Conservation (phyloP, 2,797 vertebrate genomes). For the Lepus oiostolus region DNA sequence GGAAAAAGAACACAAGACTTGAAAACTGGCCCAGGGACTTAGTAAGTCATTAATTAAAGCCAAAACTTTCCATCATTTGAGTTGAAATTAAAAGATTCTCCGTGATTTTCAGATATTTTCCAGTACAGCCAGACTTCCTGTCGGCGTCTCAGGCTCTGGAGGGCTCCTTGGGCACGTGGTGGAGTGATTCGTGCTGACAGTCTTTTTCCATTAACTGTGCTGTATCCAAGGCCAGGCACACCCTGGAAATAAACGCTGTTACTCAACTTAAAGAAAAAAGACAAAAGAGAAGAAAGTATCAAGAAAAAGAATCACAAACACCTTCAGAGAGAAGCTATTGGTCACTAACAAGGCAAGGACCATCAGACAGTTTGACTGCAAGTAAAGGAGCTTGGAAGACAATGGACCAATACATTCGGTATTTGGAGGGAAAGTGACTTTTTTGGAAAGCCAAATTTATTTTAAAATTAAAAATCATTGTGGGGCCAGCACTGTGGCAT, state of each 20-base stretch:
- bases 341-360: neutral
- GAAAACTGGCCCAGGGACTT: neutral
- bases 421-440: slow-evolving; percentile 9
- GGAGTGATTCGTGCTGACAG: neutral
- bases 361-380: neutral
- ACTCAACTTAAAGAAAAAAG: neutral
- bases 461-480: neutral
- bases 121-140: neutral
- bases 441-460: neutral
- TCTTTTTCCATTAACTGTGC: neutral
- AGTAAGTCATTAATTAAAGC: neutral
- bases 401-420: neutral
- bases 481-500: too few relatives aligned
- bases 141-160: neutral
- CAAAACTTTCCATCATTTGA: neutral
- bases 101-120: neutral
- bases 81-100: neutral
- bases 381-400: neutral
- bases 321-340: neutral
- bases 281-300: neutral
- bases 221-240: neutral
- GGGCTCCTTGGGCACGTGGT: neutral
- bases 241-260: neutral
- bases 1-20: neutral
- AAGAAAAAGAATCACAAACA: neutral